These are phyloP conservation scores for Periparus ater DNA, from an alignment of 2,797 vertebrate genomes.

Conservation along the genomic window DNA sequence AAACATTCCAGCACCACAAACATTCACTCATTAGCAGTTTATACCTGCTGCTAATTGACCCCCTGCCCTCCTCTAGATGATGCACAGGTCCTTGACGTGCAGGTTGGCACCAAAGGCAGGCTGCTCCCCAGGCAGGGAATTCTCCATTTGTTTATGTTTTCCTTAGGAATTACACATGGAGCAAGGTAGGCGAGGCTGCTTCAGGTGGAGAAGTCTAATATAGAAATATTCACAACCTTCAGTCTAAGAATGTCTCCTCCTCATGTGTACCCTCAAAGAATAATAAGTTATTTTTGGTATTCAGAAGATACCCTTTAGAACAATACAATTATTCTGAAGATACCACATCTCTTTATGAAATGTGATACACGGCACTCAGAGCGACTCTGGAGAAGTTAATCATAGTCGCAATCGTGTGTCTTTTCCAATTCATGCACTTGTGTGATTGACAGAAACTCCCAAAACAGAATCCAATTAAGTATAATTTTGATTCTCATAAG, in stretches of 20 bases:
- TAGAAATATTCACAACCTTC: not conserved
- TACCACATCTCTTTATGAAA: not conserved
- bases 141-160: not conserved
- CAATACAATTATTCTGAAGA: slow-evolving; percentile 7
- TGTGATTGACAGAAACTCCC: slow-evolving; percentile 64
- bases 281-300: not conserved
- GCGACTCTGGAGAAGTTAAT: slow-evolving; percentile 17
- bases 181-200: not conserved
- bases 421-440: not conserved
- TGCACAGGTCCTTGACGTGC: not conserved
- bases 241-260: not conserved
- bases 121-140: not conserved
- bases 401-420: slow-evolving; percentile 17
- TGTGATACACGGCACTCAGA: slow-evolving; percentile 5
- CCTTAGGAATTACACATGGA: not conserved
- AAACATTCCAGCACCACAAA: not conserved
- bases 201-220: not conserved
- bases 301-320: slow-evolving; percentile 8
- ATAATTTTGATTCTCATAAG: slow-evolving; percentile 61
- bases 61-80: not conserved
- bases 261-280: not conserved
- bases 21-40: not conserved
- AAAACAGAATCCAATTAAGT: slow-evolving; percentile 64
- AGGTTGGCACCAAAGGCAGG: not conserved
- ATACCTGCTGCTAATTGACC: not conserved